Conservation (phyloP, 2,113 vertebrate species). For the Uria lomvia region DNA sequence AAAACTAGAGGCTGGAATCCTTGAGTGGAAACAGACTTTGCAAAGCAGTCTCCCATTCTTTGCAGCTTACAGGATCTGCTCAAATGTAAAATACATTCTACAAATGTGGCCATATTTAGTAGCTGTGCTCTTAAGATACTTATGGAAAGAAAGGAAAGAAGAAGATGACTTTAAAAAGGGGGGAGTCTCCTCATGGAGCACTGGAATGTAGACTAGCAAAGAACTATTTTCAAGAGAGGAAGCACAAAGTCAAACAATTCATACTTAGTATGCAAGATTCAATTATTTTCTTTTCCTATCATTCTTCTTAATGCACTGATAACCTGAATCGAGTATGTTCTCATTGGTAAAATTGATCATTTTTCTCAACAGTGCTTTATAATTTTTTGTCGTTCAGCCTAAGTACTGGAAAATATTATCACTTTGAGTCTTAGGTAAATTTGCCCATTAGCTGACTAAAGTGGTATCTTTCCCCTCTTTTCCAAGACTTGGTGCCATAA, state of each 20-base stretch:
- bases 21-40: constrained; percentile 76
- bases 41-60: constrained; percentile 61
- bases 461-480: not conserved
- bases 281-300: not conserved
- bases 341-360: not conserved
- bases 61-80: constrained; percentile 39
- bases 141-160: not conserved
- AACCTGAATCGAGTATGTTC: not conserved
- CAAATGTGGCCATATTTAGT: constrained; percentile 23
- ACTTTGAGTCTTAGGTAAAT: not conserved
- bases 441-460: not conserved
- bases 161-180: not conserved
- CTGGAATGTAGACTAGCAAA: not conserved
- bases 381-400: not conserved
- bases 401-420: not conserved
- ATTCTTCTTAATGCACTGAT: not conserved
- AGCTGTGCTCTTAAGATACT: constrained; percentile 10
- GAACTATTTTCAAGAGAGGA: not conserved
- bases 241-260: not conserved
- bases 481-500: rapidly evolving
- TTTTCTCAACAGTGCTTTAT: not conserved
- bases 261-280: not conserved
- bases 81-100: constrained; percentile 54
- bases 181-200: not conserved
- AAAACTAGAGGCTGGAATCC: constrained; percentile 72